These are phyloP conservation scores for Lycaon pictus DNA, from an alignment of 2,113 vertebrate species.

Conservation along the genomic window DNA sequence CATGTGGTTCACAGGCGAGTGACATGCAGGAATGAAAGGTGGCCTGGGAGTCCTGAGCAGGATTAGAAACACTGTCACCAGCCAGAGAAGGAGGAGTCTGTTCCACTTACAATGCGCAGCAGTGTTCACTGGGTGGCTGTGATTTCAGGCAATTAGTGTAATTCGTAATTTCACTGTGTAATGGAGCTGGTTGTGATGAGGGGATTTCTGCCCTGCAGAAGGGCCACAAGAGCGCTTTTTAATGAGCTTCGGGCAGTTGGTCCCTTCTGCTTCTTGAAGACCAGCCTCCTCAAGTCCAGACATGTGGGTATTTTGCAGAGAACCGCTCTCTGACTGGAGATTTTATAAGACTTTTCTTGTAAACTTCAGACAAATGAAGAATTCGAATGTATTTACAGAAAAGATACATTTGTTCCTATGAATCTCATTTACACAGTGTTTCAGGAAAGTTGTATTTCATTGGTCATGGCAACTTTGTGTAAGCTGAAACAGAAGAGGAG, in stretches of 20 bases:
- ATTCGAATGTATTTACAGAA: neutral
- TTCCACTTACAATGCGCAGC: rapidly evolving
- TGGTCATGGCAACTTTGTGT: neutral
- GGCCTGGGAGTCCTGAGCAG: neutral
- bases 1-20: neutral
- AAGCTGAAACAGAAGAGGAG: neutral
- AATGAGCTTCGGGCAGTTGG: neutral
- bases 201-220: neutral
- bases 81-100: neutral
- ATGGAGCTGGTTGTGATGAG: neutral
- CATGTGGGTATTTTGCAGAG: neutral
- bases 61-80: neutral
- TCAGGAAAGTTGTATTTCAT: neutral
- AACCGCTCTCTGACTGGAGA: neutral
- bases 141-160: neutral
- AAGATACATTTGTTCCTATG: neutral
- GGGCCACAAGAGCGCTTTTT: neutral
- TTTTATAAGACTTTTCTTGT: neutral
- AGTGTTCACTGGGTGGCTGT: neutral
- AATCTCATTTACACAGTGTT: neutral
- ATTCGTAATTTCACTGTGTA: neutral
- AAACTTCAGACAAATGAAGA: neutral
- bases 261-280: neutral
- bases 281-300: neutral
- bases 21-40: neutral